Conservation (phyloP, 2,797 vertebrate species). For the Phalanger gymnotis region DNA sequence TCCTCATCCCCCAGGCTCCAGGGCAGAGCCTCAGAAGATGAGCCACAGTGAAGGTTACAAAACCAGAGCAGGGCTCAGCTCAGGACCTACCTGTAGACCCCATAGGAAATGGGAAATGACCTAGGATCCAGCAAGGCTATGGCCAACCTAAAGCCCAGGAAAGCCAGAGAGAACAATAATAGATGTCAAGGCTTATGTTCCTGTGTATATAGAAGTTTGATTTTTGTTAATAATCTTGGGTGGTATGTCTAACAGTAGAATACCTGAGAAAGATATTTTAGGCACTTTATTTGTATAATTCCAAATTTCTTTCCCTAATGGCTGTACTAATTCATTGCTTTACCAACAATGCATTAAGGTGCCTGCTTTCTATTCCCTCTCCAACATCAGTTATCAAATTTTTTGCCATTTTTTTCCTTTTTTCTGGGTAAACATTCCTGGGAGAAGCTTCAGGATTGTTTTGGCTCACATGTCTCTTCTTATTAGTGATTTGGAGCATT, state of each 20-base stretch:
- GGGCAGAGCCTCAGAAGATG: neutral
- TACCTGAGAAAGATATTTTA: neutral
- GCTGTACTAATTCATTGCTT: neutral
- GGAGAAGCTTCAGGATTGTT: no score
- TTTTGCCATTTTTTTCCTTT: no score
- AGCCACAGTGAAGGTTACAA: neutral
- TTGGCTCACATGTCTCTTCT: no score
- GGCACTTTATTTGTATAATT: neutral
- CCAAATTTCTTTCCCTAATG: neutral
- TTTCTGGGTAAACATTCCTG: no score
- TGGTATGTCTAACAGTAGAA: neutral
- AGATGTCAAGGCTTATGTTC: neutral
- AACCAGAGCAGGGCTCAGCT: neutral
- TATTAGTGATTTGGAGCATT: no score
- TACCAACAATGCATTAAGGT: neutral
- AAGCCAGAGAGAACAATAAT: neutral
- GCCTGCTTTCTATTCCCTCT: neutral
- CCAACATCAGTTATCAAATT: neutral
- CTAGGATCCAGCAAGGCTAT: neutral
- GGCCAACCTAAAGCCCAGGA: neutral
- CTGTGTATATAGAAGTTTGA: neutral
- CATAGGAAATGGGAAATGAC: neutral
- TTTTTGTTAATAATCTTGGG: neutral
- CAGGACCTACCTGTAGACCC: neutral
- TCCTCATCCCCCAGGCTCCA: neutral